Base-by-base conservation (phyloP, 2,797 vertebrate species). In the Platalea minor region DNA sequence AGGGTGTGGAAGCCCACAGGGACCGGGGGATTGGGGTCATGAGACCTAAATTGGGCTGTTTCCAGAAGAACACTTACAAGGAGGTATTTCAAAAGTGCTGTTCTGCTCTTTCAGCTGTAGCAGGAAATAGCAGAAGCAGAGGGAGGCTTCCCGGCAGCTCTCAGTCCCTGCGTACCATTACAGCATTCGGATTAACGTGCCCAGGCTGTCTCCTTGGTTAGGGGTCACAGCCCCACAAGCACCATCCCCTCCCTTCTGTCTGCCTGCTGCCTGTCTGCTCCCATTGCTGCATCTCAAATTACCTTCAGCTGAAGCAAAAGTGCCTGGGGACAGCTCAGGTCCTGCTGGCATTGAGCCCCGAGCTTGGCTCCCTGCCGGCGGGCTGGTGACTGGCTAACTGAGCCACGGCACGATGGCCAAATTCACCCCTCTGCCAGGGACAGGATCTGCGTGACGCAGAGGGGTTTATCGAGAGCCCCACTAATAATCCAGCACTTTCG, bases 341-440 rank as follows among this genome's bases (percentile, higher is more conserved):
- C 45, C 64, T 4, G 33, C 61, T 51, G 76, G 63, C 80, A 89
- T n/a, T 0, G 4, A 68, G 45, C 68, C 75, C 53, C 0, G 1
- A 46, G 70, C 65, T 45, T 28, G 76, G 80, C 41, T 88, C 15
- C 46, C 46, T 43, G 63, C 76, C 64, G 21, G 13, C 2, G 1
- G 9, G 4, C 19, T 29, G 50, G 37, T 28, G 28, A 39, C 1
- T 1, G 24, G 61, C 46, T 25, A 31, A 53, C 31, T 3, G 2
- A 67, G 31, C 79, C 11, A 10, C 0, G 2, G 23, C 31, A 26
- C 4, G 3, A 12, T 1, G 17, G 46, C 29, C 54, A 25, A 20
- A 25, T 9, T 15, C 79, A 31, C 17, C 14, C 18, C 41, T 31
- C 35, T 7, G 10, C 35, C 10, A 6, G 50, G 26, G 35, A 57